These are phyloP conservation scores for Trachelus stipa DNA, from an alignment of 2,888 invertebrate genomes.

Conservation along the genomic window DNA sequence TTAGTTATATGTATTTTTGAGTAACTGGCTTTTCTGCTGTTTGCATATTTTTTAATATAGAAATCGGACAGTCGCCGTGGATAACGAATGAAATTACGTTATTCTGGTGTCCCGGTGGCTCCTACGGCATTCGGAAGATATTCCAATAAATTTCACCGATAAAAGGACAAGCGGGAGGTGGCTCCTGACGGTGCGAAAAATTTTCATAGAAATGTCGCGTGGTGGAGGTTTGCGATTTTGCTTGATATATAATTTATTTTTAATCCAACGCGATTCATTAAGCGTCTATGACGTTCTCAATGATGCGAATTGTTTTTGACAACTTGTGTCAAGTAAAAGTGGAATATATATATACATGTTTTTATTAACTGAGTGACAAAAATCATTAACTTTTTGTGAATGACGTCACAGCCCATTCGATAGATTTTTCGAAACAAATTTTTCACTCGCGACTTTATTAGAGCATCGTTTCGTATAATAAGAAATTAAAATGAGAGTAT, in stretches of 20 bases:
- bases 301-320: background rate
- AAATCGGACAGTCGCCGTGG: background rate
- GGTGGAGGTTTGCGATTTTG: background rate
- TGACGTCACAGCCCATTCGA: background rate
- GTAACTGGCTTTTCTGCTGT: background rate
- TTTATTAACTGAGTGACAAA: background rate
- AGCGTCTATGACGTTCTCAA: background rate
- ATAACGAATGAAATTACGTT: background rate
- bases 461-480: background rate
- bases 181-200: background rate
- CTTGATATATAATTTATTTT: background rate
- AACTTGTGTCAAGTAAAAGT: background rate
- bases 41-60: background rate
- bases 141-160: background rate
- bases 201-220: background rate
- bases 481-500: background rate
- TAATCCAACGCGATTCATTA: background rate
- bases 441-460: background rate
- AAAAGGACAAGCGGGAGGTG: background rate
- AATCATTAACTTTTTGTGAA: background rate
- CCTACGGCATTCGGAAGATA: background rate
- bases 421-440: background rate
- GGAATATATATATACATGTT: too few species aligned
- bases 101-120: background rate
- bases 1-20: background rate